Evolutionary conservation across 64 coral and sea anemone genomes (phyloP).

Genomic region (Montipora efflorescens): DNA sequence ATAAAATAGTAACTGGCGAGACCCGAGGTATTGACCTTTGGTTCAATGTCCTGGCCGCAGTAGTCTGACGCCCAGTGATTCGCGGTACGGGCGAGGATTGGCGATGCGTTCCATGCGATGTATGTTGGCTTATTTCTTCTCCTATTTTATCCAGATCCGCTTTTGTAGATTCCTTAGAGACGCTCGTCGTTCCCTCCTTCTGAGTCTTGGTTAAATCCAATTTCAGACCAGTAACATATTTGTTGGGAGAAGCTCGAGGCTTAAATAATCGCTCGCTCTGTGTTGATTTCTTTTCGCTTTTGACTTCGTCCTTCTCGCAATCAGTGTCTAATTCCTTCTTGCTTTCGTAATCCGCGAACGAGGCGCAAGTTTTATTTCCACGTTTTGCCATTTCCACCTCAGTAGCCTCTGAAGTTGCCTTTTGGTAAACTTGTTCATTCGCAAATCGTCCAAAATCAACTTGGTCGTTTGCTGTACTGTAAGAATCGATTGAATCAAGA

Average conservation of each 20-base stretch:
- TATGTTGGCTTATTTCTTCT: neutral
- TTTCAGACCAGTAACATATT: neutral
- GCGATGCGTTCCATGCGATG: neutral
- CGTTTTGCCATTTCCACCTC: neutral
- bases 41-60: neutral
- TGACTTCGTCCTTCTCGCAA: neutral
- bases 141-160: neutral
- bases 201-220: neutral
- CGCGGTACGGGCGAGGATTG: conserved; percentile 1
- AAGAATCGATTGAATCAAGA: conserved; percentile 51
- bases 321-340: neutral
- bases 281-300: neutral
- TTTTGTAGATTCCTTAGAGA: neutral
- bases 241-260: neutral
- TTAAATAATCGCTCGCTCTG: neutral
- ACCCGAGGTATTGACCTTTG: conserved; percentile 8
- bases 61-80: neutral
- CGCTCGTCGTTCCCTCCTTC: neutral
- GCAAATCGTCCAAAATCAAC: neutral
- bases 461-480: neutral
- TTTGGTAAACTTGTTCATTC: neutral
- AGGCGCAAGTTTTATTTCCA: neutral
- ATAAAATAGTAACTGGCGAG: neutral
- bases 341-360: neutral
- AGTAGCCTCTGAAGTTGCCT: neutral